Percentiles rank a stretch among this genome's conserved stretches.
Evolutionary conservation across 2,797 vertebrate species (phyloP).

Genomic region (Anabas testudineus): DNA sequence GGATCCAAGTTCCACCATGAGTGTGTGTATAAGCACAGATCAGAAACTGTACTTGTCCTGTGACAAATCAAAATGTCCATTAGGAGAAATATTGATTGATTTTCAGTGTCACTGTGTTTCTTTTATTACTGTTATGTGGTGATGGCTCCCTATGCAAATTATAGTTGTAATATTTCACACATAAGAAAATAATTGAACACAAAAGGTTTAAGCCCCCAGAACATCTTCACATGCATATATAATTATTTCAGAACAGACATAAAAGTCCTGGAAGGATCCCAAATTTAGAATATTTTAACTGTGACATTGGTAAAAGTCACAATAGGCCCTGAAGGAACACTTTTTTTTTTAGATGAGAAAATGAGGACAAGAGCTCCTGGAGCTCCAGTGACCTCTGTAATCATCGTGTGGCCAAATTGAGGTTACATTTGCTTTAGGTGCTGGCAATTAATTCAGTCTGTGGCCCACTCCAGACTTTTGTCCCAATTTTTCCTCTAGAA

Average conservation of each 20-base stretch:
- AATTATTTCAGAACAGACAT: slow-evolving; percentile 49
- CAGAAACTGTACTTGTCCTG: no score
- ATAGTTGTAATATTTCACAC: not conserved
- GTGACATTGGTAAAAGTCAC: slow-evolving; percentile 80
- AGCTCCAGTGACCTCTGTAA: slow-evolving; percentile 72
- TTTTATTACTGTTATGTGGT: not conserved
- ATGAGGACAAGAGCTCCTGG: slow-evolving; percentile 69
- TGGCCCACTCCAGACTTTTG: slow-evolving; percentile 53
- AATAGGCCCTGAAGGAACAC: slow-evolving; percentile 62
- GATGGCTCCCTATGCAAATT: not conserved
- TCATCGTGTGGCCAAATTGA: slow-evolving; percentile 68
- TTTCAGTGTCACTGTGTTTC: not conserved
- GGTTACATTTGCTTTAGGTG: slow-evolving; percentile 75
- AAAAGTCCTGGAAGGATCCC: slow-evolving; percentile 33
- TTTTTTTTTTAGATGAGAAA: slow-evolving; percentile 46
- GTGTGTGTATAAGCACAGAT: no score
- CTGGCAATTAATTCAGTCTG: slow-evolving; percentile 73
- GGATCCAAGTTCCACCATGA: no score
- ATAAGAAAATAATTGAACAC: not conserved
- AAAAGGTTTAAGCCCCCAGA: slow-evolving; percentile 9
- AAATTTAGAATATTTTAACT: slow-evolving; percentile 63
- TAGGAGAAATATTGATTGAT: no score
- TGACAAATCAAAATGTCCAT: no score
- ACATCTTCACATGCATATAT: slow-evolving; percentile 22
- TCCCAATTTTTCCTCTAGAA: slow-evolving; percentile 53